Base-by-base conservation (phyloP, 2,113 vertebrate species). In the Oryzias javanicus region DNA sequence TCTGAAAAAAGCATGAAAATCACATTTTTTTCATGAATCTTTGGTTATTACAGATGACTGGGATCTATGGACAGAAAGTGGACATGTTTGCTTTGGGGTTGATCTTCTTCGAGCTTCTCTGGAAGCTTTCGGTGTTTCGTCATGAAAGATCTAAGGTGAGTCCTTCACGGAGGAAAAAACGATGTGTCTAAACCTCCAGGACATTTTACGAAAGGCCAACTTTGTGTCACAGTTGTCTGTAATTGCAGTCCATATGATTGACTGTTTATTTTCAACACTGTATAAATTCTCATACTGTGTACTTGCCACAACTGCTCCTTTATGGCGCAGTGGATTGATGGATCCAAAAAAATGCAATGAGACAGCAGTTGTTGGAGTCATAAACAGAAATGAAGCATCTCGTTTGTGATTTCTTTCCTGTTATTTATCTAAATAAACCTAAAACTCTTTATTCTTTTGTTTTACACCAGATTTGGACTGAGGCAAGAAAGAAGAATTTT, bases 31-130 rank as follows among this genome's bases (percentile, higher is more conserved):
- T 4, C 4, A 25, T 25, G 25, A 3, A 5, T 25, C 25, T 12
- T 47, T 47, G n/a, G n/a, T 10, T 15, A 6, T 57, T 24, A 41
- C 62, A 89, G 83, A 46, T 0, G 17, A 73, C 0, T 0, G 14
- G 40, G 1, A 2, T 0, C 7, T 96, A 96, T 13, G 86, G 88
- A 86, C 81, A 53, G 0, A 88, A 93, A 87, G 94, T 97, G 64
- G 95, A 97, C 80, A 90, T 97, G 72, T 97, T 85, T 74, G 76
- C 95, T 29, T 52, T 95, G 77, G 95, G 95, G 55, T 73, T 97
- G 78, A 94, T 95, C 73, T 91, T 92, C 64, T 93, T 91, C 64
- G 93, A 95, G 81, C 89, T 94, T n/a, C 73, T 94, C 76, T 76
- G 85, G 0, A 67, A 73, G 20, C 1, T 87, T 29, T 5, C 63